phyloP scores from a whole-genome alignment of 1,140 invertebrate genomes.

The Diachasmimorpha longicaudata region DNA sequence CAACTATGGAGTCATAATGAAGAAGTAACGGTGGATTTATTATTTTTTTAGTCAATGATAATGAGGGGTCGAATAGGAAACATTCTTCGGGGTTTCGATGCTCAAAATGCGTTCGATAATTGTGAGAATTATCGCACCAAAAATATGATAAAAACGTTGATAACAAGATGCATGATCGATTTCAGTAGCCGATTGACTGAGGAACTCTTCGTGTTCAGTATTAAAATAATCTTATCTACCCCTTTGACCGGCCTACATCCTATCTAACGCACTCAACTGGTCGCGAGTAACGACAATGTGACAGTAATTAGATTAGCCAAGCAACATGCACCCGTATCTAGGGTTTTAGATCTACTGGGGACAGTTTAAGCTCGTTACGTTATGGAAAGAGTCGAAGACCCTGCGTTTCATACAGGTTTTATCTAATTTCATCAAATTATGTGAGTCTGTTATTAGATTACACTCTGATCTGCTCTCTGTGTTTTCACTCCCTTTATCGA shows the following conservation, averaged over 20 bases:
- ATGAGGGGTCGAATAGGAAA: not conserved
- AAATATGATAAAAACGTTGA: no score
- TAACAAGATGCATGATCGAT: no score
- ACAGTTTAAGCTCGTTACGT: conserved; percentile 8
- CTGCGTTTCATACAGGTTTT: not conserved
- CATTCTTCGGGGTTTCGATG: no score
- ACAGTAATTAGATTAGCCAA: not conserved
- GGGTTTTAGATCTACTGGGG: not conserved
- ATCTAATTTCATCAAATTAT: conserved; percentile 9
- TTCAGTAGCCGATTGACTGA: not conserved
- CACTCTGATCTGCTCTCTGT: not conserved
- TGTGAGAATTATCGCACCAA: no score
- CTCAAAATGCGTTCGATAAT: no score
- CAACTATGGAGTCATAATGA: not conserved
- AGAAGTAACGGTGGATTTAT: not conserved
- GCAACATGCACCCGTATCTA: not conserved
- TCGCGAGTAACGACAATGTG: not conserved
- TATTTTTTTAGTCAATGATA: not conserved
- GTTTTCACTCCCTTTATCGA: not conserved
- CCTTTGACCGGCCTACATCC: not conserved
- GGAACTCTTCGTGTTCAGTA: not conserved
- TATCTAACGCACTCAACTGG: not conserved
- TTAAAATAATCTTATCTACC: not conserved
- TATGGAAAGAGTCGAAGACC: conserved; percentile 9
- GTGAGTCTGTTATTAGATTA: not conserved